Evolutionary conservation across 2,888 invertebrate genomes (phyloP).

Genomic region (Cylindroiulus punctatus): DNA sequence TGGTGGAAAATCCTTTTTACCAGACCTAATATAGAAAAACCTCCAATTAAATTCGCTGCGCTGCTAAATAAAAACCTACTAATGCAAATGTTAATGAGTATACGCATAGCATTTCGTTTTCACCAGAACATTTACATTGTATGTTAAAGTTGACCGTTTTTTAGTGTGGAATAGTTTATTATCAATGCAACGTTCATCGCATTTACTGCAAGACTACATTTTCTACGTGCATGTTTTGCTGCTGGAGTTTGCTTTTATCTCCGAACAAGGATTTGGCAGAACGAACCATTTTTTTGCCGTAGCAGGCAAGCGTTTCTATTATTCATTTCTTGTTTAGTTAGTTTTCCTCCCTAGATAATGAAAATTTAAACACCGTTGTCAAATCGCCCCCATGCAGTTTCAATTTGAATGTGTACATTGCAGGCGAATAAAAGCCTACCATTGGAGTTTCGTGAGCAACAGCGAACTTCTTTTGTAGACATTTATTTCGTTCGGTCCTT

Average conservation of each 20-base stretch:
- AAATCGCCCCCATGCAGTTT: conserved; percentile 12
- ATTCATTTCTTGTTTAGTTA: conserved; percentile 37
- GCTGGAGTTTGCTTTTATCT: not conserved
- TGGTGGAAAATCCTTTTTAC: no score
- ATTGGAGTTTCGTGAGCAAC: not conserved
- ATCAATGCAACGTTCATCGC: not conserved
- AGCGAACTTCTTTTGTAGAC: conserved; percentile 26
- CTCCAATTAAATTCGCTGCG: no score
- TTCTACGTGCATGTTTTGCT: not conserved
- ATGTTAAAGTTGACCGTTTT: not conserved
- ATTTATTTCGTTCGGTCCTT: conserved; percentile 34
- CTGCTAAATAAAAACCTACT: no score
- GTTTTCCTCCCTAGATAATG: conserved; percentile 21
- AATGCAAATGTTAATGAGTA: not conserved
- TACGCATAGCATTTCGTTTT: not conserved
- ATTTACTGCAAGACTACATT: not conserved
- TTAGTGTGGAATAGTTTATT: not conserved
- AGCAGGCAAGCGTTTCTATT: conserved; percentile 27
- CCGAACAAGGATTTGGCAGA: not conserved
- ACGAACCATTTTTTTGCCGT: not conserved
- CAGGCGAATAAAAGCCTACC: conserved; percentile 13
- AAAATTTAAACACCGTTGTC: conserved; percentile 32
- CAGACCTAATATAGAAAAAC: no score
- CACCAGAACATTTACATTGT: not conserved
- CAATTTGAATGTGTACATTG: conserved; percentile 29